These are phyloP conservation scores for Gambusia yucatana DNA, from an alignment of 2,797 vertebrate species.

Conservation along the genomic window DNA sequence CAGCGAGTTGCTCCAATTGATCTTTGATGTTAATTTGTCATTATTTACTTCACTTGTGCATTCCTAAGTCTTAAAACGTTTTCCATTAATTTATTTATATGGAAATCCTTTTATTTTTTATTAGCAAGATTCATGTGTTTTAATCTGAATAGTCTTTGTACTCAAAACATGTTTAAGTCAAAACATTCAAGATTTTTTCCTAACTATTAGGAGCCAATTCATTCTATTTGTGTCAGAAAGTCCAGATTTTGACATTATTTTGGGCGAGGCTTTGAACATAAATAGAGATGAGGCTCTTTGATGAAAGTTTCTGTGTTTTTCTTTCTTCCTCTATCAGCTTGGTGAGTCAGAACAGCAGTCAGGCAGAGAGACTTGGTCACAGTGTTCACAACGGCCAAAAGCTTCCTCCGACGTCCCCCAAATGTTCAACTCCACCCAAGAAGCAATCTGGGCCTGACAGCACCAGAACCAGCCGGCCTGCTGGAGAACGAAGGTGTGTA, in stretches of 20 bases:
- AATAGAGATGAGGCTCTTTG: background rate
- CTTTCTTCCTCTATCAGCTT: conserved; percentile 51
- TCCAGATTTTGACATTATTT: background rate
- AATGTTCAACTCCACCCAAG: conserved; percentile 67
- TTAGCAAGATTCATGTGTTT: background rate
- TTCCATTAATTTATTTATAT: background rate
- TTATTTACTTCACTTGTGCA: background rate
- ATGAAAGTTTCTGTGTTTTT: background rate
- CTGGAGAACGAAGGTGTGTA: conserved; percentile 85
- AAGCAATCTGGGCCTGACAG: conserved; percentile 73
- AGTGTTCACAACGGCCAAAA: conserved; percentile 75
- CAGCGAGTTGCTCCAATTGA: background rate
- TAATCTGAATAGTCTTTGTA: background rate
- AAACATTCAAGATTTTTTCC: background rate
- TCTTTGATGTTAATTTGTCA: background rate
- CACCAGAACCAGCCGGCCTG: conserved; percentile 65
- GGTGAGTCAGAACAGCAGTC: conserved; percentile 67
- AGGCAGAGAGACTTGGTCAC: conserved; percentile 55
- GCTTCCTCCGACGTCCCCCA: conserved; percentile 33
- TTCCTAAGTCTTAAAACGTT: background rate
- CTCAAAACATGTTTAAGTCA: background rate
- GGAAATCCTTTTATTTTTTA: background rate
- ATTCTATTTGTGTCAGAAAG: background rate
- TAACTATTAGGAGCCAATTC: background rate
- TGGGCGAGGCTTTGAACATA: background rate